These are phyloP conservation scores for Lacerta agilis DNA, from an alignment of 2,797 vertebrate genomes.

Conservation along the genomic window DNA sequence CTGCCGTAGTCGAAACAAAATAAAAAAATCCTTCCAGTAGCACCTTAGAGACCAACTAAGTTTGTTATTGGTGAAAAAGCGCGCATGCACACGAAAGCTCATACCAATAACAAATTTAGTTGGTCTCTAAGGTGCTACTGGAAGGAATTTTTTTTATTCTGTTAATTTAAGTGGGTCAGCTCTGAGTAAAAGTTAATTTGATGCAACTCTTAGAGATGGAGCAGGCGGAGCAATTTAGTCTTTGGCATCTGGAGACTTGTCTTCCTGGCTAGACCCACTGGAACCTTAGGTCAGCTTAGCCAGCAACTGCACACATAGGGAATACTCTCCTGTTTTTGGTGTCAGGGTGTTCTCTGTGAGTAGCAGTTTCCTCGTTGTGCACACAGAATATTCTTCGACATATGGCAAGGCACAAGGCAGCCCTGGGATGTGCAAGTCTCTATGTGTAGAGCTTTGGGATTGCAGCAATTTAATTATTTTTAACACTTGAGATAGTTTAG, in stretches of 20 bases:
- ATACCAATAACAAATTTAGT: no score
- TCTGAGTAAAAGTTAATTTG: no score
- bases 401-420: no score
- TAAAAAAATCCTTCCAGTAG: no score
- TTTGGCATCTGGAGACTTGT: background rate
- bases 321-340: background rate
- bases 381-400: background rate
- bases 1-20: no score
- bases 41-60: no score
- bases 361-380: background rate
- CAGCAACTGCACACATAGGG: background rate
- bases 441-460: background rate
- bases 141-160: no score
- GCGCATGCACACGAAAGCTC: no score
- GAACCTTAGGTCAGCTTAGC: background rate
- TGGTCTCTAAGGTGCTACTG: no score
- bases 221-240: background rate
- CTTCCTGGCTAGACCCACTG: background rate
- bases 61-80: no score
- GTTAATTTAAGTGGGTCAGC: no score
- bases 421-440: background rate
- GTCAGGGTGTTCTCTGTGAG: background rate
- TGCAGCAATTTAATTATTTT: background rate
- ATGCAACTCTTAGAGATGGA: background rate
- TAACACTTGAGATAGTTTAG: background rate